Percentiles rank a stretch among this genome's conserved stretches.
Conservation (phyloP, 2,113 vertebrate genomes). For the Eretmodus cyanostictus region DNA sequence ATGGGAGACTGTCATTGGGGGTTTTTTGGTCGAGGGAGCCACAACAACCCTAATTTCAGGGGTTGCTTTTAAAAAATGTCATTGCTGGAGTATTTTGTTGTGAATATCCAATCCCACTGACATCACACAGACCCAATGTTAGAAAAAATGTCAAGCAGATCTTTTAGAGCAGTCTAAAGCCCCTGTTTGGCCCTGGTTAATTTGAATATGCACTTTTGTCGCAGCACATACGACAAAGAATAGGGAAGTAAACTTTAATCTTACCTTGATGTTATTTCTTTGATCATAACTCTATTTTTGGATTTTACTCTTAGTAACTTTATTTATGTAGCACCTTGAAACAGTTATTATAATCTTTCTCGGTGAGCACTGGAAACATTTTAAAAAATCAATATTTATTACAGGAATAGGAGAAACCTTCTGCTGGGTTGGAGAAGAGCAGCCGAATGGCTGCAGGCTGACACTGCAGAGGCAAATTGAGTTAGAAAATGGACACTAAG, state of each 20-base stretch:
- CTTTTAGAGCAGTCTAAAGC: background rate
- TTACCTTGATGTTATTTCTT: background rate
- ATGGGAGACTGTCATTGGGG: background rate
- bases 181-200: background rate
- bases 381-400: background rate
- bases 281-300: background rate
- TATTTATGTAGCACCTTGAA: background rate
- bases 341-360: background rate
- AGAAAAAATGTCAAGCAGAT: background rate
- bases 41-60: background rate
- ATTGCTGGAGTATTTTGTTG: background rate
- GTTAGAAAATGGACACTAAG: background rate
- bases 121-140: background rate
- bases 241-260: background rate
- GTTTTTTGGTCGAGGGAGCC: fast-evolving
- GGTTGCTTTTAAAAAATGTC: background rate
- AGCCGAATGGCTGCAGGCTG: background rate
- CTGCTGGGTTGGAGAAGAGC: background rate
- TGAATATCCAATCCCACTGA: background rate
- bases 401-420: background rate
- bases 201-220: background rate
- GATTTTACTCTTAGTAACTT: background rate
- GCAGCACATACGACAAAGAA: background rate
- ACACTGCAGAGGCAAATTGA: background rate
- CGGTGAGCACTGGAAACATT: background rate